Base-by-base conservation (phyloP, 1,140 invertebrate genomes). In the Bradynema listronoti region DNA sequence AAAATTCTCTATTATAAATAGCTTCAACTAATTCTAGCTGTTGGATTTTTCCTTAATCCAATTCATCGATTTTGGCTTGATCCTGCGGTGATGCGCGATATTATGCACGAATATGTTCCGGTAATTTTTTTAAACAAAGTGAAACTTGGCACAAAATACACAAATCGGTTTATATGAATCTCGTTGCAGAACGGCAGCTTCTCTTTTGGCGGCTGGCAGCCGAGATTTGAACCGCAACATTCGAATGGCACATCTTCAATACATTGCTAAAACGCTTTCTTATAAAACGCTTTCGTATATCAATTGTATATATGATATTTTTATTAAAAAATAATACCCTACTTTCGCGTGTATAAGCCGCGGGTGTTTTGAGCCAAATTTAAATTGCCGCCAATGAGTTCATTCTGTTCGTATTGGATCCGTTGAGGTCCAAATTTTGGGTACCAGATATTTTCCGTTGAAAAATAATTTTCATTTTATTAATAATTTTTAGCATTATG, bases 71-170 rank as follows among this genome's bases (percentile, higher is more conserved):
- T 75, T 56, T 75, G 73, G 73, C 47, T 76, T 4, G 55, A 77
- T 60, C 73, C 73, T 1, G 58, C 61, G 4, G 75, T 75, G 7
- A 65, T 75, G 33, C 52, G 73, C 7, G 71, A 77, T 32, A 54
- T 78, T 19, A 75, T 75, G 73, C 73, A 75, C 50, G 69, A 75
- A 52, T 68, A 71, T 39, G 66, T 75, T 4, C 73, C 73, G 30
- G 73, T 68, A 69, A 58, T 50, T 56, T 25, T 51, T 45, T 27
- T 63, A 27, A 61, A 29, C n/a, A 25, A 46, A 2, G 14, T 29
- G 19, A 25, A 29, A 29, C 11, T 7, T 47, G 7, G 19, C 29
- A 47, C 22, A 29, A 11, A n/a, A 50, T 32, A 50, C 4, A 25
- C 34, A n/a, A 50, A 5, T n/a, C 22, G 27, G 5, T 51, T 63